phyloP scores from a whole-genome alignment of 1,140 invertebrate genomes.

The Schlechtendalia chinensis region DNA sequence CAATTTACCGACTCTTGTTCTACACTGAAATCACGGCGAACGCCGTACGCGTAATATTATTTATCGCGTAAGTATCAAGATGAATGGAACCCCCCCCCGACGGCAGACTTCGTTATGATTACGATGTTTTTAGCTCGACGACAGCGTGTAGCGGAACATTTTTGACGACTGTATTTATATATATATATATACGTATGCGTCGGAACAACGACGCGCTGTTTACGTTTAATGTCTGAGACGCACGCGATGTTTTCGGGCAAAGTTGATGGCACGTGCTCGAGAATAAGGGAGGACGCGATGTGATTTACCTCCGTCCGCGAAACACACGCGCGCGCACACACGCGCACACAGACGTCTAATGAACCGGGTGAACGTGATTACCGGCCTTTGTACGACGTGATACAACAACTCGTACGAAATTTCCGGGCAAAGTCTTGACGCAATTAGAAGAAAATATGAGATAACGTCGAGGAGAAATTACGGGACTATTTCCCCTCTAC shows the following conservation, averaged over 20 bases:
- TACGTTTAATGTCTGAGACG: slow-evolving; percentile 8
- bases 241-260: slow-evolving; percentile 31
- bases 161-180: background rate
- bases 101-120: background rate
- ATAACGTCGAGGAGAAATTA: slow-evolving; percentile 2
- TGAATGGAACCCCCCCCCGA: no score
- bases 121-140: background rate
- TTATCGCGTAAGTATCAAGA: background rate
- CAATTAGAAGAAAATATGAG: slow-evolving; percentile 26
- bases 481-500: background rate
- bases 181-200: background rate
- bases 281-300: no score
- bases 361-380: slow-evolving; percentile 45
- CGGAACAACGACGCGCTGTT: background rate
- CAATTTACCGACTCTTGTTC: slow-evolving; percentile 30
- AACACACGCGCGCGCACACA: background rate
- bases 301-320: no score
- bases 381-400: slow-evolving; percentile 7
- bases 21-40: background rate
- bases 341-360: slow-evolving; percentile 4
- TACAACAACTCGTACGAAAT: background rate
- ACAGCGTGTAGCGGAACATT: background rate
- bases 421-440: slow-evolving; percentile 9
- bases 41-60: background rate
- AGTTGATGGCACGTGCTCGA: slow-evolving; percentile 27